Base-by-base conservation (phyloP, 2,797 vertebrate genomes). In the Amblyopsis hoosieri region DNA sequence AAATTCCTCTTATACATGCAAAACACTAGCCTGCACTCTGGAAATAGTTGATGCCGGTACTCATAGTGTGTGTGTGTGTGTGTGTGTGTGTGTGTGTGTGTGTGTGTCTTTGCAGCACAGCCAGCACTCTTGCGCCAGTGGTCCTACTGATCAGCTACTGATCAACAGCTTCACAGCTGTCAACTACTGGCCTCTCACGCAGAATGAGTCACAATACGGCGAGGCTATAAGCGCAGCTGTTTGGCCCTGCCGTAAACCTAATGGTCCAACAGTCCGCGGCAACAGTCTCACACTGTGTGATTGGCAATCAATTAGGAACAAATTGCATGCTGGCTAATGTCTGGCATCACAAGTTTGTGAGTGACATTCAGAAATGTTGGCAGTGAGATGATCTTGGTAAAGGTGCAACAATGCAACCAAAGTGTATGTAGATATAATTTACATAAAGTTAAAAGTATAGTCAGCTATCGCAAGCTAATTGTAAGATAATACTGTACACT, bases 211-310 rank as follows among this genome's bases (percentile, higher is more conserved):
- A 78, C 50, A 37, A 42, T 58, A 14, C 42, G 65, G 83, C 63
- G 65, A 1, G 71, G 80, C 54, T 67, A 66, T 77, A 50, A 75
- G 68, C 62, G 14, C 88, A 84, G 85, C 78, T 87, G 84, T 65
- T 17, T 67, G 74, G 75, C 71, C 84, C 50, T 57, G 55, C 70
- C 63, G 71, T 71, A 76, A 86, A 83, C 66, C n/a, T 66, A 62
- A 65, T 2, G 45, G 54, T 49, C 62, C 66, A 58, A 54, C 23
- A 48, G 56, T 71, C 78, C 66, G 37, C 15, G 0, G 67, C 53
- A 53, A 76, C 67, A 59, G 80, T 78, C 74, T 31, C 60, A 76
- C 52, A 74, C 57, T 10, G 58, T 68, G 79, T 52, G 49, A 65
- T 54, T 71, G 45, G 71, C 61, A 73, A 75, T 78, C 66, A 67